Conservation (phyloP, 2,113 vertebrate genomes). For the Thinocorus orbignyianus region DNA sequence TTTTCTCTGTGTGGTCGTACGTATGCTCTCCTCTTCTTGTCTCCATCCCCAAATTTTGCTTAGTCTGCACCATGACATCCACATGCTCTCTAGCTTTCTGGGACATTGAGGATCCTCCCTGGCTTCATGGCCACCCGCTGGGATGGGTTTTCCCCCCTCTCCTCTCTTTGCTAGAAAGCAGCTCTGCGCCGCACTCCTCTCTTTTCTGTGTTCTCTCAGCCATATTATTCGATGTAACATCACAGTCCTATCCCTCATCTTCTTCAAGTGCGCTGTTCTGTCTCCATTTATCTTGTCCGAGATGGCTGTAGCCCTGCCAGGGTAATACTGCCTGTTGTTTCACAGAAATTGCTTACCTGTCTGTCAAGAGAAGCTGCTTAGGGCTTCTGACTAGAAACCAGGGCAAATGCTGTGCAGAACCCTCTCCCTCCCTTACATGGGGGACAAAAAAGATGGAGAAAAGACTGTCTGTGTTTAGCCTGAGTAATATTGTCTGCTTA, state of each 20-base stretch:
- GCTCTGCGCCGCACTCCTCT: fast-evolving
- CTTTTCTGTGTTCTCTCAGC: background rate
- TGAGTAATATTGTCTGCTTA: background rate
- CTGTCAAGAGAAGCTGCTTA: constrained; percentile 4
- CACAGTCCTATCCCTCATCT: background rate
- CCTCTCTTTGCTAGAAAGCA: background rate
- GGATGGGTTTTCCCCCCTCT: background rate
- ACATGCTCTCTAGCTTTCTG: background rate
- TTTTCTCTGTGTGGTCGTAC: background rate
- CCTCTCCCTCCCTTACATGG: fast-evolving
- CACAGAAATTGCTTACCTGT: constrained; percentile 24
- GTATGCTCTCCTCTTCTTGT: background rate
- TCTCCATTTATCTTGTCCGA: background rate
- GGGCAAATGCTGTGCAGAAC: background rate
- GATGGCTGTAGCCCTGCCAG: background rate
- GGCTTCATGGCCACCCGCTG: fast-evolving
- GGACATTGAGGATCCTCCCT: background rate
- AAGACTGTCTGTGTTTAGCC: background rate
- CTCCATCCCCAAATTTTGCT: background rate
- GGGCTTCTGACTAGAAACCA: background rate
- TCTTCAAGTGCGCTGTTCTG: background rate
- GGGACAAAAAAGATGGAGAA: background rate
- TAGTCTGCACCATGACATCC: fast-evolving
- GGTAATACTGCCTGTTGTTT: background rate
- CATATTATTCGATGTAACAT: background rate